A percentile compares a stretch with the other conserved stretches of the same genome.
phyloP scores from a whole-genome alignment of 2,113 vertebrate species.

The Atrichornis clamosus region DNA sequence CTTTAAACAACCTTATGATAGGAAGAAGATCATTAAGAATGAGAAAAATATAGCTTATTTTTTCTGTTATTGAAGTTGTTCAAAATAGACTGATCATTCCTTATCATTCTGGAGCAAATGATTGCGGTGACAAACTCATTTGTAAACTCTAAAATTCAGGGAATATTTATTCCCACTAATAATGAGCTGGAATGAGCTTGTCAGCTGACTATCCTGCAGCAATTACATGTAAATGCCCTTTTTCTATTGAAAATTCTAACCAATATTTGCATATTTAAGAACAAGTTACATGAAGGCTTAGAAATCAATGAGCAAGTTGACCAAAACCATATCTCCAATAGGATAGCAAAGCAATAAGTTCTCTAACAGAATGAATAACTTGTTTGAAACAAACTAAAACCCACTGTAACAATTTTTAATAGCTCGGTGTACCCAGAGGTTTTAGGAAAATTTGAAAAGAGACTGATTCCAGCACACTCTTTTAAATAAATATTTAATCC shows the following conservation, averaged over 20 bases:
- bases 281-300: neutral
- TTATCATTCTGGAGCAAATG: neutral
- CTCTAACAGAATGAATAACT: neutral
- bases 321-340: neutral
- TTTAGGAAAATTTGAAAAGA: neutral
- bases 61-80: neutral
- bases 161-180: neutral
- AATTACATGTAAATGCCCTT: neutral
- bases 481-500: neutral
- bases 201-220: neutral
- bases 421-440: neutral
- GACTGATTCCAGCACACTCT: neutral
- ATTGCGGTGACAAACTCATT: neutral
- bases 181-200: neutral
- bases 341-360: neutral
- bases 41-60: neutral
- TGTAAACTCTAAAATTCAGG: neutral
- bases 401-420: neutral
- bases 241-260: neutral
- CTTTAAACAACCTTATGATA: neutral
- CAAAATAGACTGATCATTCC: neutral
- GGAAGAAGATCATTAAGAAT: neutral
- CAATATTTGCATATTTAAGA: neutral
- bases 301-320: neutral
- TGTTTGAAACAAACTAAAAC: neutral